Conservation (phyloP, 2,888 invertebrate genomes). For the Platynereis dumerilii region DNA sequence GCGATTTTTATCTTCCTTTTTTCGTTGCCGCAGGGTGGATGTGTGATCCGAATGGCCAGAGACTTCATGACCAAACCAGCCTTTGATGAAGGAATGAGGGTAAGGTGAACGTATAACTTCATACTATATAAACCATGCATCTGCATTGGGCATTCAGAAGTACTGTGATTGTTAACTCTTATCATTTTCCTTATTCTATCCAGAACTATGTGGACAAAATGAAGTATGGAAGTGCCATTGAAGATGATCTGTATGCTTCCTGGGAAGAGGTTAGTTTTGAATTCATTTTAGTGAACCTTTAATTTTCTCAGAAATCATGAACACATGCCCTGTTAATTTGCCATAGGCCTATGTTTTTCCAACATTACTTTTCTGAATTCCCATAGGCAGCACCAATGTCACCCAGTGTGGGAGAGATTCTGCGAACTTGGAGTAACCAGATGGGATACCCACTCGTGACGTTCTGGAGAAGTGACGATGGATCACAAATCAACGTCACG, state of each 20-base stretch:
- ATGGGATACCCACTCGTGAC: constrained; percentile 1
- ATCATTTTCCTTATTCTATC: neutral
- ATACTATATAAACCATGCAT: no score
- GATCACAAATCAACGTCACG: neutral
- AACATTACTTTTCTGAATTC: no score
- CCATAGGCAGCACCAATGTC: no score
- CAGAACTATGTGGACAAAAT: constrained; percentile 1
- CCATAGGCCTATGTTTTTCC: no score
- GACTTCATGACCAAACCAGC: neutral
- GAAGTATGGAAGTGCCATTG: neutral
- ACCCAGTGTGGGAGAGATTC: no score
- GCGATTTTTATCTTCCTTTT: no score
- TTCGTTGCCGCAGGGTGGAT: neutral
- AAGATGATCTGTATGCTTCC: neutral
- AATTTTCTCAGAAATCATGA: no score
- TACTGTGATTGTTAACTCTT: no score
- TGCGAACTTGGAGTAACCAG: neutral
- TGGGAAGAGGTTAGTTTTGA: constrained; percentile 2
- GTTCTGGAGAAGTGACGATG: neutral
- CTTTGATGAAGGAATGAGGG: neutral
- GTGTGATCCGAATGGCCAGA: constrained; percentile 1
- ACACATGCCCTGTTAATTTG: no score
- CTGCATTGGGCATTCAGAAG: no score
- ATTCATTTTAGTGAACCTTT: no score
- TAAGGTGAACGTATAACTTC: no score